Evolutionary conservation across 2,113 vertebrate species (phyloP).

Genomic region (Zosterops pallidus): DNA sequence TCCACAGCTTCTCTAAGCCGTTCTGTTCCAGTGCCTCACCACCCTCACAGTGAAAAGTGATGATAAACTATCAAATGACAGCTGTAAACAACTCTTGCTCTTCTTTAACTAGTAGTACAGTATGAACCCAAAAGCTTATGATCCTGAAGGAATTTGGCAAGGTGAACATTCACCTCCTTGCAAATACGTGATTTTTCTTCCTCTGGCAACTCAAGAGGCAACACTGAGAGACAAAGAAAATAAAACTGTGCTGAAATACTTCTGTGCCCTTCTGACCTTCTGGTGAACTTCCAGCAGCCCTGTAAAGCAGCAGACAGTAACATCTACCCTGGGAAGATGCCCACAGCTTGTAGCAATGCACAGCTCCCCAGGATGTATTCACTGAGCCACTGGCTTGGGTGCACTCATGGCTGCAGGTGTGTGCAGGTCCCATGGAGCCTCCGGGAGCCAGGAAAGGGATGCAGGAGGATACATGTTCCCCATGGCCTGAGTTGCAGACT

Average conservation of each 20-base stretch:
- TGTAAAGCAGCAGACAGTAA: background rate
- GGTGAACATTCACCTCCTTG: fast-evolving
- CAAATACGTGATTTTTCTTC: background rate
- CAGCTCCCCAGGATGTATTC: background rate
- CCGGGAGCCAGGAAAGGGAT: background rate
- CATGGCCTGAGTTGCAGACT: fast-evolving
- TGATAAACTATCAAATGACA: background rate
- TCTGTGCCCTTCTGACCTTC: background rate
- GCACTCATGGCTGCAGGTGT: background rate
- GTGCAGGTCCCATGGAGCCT: background rate
- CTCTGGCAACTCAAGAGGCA: background rate
- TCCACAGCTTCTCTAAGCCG: background rate
- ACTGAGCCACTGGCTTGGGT: background rate
- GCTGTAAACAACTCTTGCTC: background rate
- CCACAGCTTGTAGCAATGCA: background rate
- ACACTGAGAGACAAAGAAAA: background rate
- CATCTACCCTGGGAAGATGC: background rate
- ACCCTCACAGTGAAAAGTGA: background rate
- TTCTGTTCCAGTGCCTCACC: background rate
- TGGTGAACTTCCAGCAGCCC: background rate
- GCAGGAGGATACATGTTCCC: background rate
- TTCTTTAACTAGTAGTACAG: background rate
- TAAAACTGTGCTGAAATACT: background rate
- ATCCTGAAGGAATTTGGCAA: background rate
- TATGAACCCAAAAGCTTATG: background rate